Conservation (phyloP, 2,797 vertebrate genomes). For the Poecilia gillii region DNA sequence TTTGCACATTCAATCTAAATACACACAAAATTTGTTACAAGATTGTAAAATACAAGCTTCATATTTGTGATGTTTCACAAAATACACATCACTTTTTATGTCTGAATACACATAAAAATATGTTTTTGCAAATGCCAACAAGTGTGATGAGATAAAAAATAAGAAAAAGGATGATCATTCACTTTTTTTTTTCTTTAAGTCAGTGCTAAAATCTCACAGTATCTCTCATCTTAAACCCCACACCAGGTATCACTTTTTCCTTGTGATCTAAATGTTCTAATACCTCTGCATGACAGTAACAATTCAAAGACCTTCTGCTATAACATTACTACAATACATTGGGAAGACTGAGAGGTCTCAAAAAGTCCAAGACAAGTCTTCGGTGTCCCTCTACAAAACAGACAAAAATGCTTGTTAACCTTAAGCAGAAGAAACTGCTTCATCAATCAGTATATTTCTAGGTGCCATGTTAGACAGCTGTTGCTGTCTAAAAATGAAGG, state of each 20-base stretch:
- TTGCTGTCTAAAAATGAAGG: constrained; percentile 5
- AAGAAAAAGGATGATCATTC: background rate
- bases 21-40: background rate
- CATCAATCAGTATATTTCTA: background rate
- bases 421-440: background rate
- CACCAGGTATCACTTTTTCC: background rate
- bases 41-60: background rate
- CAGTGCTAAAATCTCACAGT: background rate
- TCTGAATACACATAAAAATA: background rate
- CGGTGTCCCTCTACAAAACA: background rate
- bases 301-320: background rate
- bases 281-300: background rate
- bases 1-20: background rate
- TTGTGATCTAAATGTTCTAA: background rate
- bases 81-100: background rate
- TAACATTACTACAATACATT: background rate
- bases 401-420: background rate
- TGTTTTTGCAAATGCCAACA: background rate
- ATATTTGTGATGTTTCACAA: background rate
- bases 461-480: background rate
- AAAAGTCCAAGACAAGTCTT: background rate
- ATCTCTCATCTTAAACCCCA: background rate
- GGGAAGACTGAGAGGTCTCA: background rate
- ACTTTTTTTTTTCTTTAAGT: background rate
- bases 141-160: background rate